Base-by-base conservation (phyloP, 1,140 invertebrate genomes). In the Drosophila jambulina region DNA sequence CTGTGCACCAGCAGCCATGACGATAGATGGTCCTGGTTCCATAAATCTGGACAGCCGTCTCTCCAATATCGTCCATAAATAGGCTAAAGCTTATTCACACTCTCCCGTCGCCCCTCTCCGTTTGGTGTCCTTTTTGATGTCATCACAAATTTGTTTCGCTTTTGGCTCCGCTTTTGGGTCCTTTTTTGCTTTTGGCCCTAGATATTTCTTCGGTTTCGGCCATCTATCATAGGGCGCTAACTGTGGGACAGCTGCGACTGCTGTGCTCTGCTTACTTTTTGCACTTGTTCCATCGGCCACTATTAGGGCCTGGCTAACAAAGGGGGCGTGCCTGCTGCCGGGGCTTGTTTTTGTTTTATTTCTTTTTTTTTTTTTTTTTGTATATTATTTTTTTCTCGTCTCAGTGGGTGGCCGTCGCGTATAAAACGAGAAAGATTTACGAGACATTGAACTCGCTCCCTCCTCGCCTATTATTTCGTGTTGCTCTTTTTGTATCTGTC, bases 391-490 rank as follows among this genome's bases (percentile, higher is more conserved):
- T 23, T 10, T 7, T 23, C 4, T 12, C 23, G 27, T 45, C 48
- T 32, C 36, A 32, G 34, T 34, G 67, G 69, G 67, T 43, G 70
- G 69, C 25, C 67, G 17, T 36, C 67, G 53, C 53, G 12, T 29
- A 45, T 42, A 72, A 72, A 72, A 32, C 43, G 69, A 72, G 57
- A 64, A 69, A 83, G 81, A 82, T 82, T 82, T 82, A 64, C 75
- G 69, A 84, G 76, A 36, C 80, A 75, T 83, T 83, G 80, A 83
- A 83, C 80, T 84, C 54, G 54, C 23, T 23, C 10, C 15, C 32
- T 29, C 38, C 19, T 27, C 27, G 38, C 32, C 49, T n/a, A 38
- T 38, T 23, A 56, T 21, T 36, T 23, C 23, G 21, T n/a, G 21
- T 10, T 54, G 32, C 15, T 38, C 25, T 13, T 34, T 8, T 48